A percentile compares a stretch with the other conserved stretches of the same genome.
Conservation (phyloP, 2,888 invertebrate genomes). For the Netelia melanura region DNA sequence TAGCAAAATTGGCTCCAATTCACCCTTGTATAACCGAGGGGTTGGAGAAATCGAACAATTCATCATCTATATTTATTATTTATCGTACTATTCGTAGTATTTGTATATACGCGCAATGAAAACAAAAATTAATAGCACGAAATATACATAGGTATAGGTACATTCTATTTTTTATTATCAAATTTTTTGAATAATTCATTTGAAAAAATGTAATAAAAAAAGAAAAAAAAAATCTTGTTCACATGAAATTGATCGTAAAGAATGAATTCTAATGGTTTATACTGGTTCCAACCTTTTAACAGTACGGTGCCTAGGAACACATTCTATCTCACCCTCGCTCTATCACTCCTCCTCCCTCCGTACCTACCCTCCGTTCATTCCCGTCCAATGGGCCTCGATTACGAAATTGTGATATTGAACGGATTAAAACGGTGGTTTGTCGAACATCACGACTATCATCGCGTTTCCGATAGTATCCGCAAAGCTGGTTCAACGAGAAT, state of each 20-base stretch:
- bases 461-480: background rate
- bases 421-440: background rate
- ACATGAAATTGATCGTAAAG: background rate
- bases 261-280: background rate
- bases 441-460: background rate
- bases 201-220: background rate
- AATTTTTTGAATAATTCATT: background rate
- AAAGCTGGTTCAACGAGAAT: background rate
- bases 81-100: background rate
- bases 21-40: background rate
- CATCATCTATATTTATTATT: background rate
- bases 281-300: background rate
- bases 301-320: background rate
- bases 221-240: background rate
- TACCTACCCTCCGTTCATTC: background rate
- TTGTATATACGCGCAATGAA: background rate
- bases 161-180: background rate
- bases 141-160: background rate
- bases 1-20: slow-evolving; percentile 13
- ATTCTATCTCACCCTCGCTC: background rate
- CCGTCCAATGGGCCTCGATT: slow-evolving; percentile 25
- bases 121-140: background rate
- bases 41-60: background rate
- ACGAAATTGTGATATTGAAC: slow-evolving; percentile 34
- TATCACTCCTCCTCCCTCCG: background rate